A percentile compares a stretch with the other conserved stretches of the same genome.
phyloP scores from a whole-genome alignment of 2,888 invertebrate genomes.

The Zhuqinia jingwanae region DNA sequence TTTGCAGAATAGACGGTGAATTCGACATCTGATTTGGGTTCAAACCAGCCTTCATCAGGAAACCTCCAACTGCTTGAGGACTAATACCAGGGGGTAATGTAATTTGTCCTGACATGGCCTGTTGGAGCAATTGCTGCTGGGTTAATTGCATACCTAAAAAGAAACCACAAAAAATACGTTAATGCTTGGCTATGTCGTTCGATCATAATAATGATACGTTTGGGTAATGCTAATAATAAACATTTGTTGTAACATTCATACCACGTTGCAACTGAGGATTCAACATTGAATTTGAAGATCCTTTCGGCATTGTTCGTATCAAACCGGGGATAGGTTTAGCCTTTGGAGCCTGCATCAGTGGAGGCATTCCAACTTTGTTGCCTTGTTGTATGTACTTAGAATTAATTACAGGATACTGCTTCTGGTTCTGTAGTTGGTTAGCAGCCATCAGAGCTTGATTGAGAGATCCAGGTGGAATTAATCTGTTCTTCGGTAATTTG shows the following conservation, averaged over 20 bases:
- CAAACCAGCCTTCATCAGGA: conserved; percentile 72
- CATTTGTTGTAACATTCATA: conserved; percentile 28
- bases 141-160: conserved; percentile 65
- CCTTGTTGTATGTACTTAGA: conserved; percentile 77
- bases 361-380: conserved; percentile 80
- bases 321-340: conserved; percentile 78
- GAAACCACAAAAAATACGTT: background rate
- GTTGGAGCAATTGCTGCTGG: conserved; percentile 75
- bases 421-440: conserved; percentile 80
- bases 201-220: too few species aligned
- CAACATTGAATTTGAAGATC: conserved; percentile 54
- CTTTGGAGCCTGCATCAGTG: conserved; percentile 81
- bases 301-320: conserved; percentile 77
- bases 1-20: conserved; percentile 58
- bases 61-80: conserved; percentile 67
- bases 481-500: conserved; percentile 83
- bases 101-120: conserved; percentile 75
- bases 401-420: conserved; percentile 80
- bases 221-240: background rate
- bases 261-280: conserved; percentile 77
- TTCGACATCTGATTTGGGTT: conserved; percentile 65
- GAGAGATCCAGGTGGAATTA: conserved; percentile 75
- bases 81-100: conserved; percentile 64
- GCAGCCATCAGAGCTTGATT: conserved; percentile 68
- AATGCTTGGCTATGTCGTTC: too few species aligned